A percentile compares a stretch with the other conserved stretches of the same genome.
These are phyloP conservation scores for Belonocnema kinseyi DNA, from an alignment of 1,140 invertebrate genomes.

Conservation along the genomic window DNA sequence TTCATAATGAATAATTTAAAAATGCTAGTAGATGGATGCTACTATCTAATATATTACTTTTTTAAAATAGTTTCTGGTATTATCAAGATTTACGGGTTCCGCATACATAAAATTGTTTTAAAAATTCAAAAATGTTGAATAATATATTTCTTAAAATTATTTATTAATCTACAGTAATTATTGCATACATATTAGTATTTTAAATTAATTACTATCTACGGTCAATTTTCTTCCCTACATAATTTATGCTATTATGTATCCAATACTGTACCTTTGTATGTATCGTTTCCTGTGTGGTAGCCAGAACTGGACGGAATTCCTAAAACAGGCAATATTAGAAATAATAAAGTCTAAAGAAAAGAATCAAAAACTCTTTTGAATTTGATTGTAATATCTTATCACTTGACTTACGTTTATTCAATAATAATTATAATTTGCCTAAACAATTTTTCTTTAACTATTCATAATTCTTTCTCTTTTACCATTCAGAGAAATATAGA, in stretches of 20 bases:
- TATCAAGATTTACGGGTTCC: too few relatives aligned
- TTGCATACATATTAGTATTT: too few relatives aligned
- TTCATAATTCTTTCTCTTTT: neutral
- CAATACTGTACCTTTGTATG: conserved; percentile 65
- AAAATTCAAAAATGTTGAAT: too few relatives aligned
- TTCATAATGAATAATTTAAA: too few relatives aligned
- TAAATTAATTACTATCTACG: too few relatives aligned
- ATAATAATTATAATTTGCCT: neutral
- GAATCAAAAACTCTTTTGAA: neutral
- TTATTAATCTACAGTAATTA: too few relatives aligned
- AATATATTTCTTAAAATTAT: too few relatives aligned
- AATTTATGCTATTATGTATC: conserved; percentile 8
- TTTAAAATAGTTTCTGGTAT: too few relatives aligned
- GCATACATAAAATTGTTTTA: too few relatives aligned
- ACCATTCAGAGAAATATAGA: conserved; percentile 27
- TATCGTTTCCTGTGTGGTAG: conserved; percentile 57
- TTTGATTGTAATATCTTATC: neutral
- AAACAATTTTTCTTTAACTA: neutral
- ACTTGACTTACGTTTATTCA: too few relatives aligned
- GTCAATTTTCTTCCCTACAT: neutral
- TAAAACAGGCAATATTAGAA: conserved; percentile 55
- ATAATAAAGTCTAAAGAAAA: conserved; percentile 35
- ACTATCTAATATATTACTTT: too few relatives aligned
- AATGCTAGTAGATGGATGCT: too few relatives aligned
- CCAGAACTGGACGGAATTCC: conserved; percentile 61